Percentiles rank a stretch among this genome's conserved stretches.
These are phyloP conservation scores for Zaprionus lachaisei DNA, from an alignment of 1,140 invertebrate genomes.

Conservation along the genomic window DNA sequence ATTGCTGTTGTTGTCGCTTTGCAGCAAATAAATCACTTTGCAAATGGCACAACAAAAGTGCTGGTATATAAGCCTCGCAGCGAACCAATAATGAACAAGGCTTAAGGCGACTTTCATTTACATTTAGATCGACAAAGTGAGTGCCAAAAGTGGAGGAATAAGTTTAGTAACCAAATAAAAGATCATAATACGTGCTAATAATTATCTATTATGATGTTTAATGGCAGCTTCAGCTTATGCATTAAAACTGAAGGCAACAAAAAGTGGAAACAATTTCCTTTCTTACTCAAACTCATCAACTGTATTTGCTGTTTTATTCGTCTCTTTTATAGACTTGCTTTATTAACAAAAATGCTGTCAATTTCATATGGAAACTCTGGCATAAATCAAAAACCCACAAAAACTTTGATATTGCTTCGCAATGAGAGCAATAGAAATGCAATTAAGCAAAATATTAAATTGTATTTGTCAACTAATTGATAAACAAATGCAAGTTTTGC, in stretches of 20 bases:
- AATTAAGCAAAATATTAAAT: slow-evolving; percentile 15
- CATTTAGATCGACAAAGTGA: slow-evolving; percentile 11
- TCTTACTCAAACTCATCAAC: too few relatives aligned
- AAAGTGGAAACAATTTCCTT: too few relatives aligned
- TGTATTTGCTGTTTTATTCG: not conserved
- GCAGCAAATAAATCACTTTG: slow-evolving; percentile 58
- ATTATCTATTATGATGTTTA: not conserved
- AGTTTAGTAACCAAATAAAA: not conserved
- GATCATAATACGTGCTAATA: not conserved
- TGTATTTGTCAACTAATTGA: slow-evolving; percentile 11
- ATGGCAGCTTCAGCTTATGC: too few relatives aligned
- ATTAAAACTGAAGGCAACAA: too few relatives aligned
- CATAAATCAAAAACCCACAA: slow-evolving; percentile 10
- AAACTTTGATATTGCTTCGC: not conserved
- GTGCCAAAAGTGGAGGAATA: not conserved
- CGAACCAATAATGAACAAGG: slow-evolving; percentile 15
- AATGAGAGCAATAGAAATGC: slow-evolving; percentile 11
- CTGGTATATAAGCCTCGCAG: slow-evolving; percentile 27
- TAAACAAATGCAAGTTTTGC: slow-evolving; percentile 19
- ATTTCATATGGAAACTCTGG: not conserved
- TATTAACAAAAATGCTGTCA: not conserved
- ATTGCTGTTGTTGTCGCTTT: slow-evolving; percentile 9
- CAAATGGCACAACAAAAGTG: slow-evolving; percentile 44
- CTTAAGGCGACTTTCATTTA: slow-evolving; percentile 2
- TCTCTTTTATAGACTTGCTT: not conserved